Evolutionary conservation across 2,888 invertebrate genomes (phyloP).

Genomic region (Idaea straminata): DNA sequence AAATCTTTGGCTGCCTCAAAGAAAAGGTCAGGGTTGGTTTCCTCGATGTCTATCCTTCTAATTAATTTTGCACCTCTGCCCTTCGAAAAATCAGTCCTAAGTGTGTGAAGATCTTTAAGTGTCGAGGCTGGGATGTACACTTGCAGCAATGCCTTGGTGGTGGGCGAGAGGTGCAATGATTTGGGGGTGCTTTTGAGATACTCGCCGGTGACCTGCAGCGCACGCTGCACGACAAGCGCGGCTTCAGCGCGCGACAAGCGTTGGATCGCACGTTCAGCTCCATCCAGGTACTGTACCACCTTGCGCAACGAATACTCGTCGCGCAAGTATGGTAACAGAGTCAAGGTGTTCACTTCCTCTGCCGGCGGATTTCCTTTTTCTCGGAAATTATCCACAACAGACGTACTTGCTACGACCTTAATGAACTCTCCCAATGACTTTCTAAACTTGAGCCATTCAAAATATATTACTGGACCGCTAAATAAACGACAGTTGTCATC

Average conservation of each 20-base stretch:
- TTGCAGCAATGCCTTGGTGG: not conserved
- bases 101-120: not conserved
- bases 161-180: not conserved
- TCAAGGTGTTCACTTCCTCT: not conserved
- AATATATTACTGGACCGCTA: conserved; percentile 1
- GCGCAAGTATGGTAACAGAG: not conserved
- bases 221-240: not conserved
- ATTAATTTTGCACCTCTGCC: not conserved
- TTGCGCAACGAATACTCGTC: not conserved
- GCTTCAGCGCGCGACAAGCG: not conserved
- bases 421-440: not conserved
- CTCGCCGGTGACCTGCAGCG: not conserved
- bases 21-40: not conserved
- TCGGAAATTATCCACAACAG: not conserved
- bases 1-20: not conserved
- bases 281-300: not conserved
- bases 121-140: not conserved
- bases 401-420: not conserved
- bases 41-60: not conserved
- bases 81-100: not conserved
- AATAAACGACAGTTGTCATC: not conserved
- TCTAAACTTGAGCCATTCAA: conserved; percentile 2
- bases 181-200: not conserved
- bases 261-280: not conserved
- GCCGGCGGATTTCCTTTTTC: not conserved